Base-by-base conservation (phyloP, 2,113 vertebrate species). In the Pan troglodytes region DNA sequence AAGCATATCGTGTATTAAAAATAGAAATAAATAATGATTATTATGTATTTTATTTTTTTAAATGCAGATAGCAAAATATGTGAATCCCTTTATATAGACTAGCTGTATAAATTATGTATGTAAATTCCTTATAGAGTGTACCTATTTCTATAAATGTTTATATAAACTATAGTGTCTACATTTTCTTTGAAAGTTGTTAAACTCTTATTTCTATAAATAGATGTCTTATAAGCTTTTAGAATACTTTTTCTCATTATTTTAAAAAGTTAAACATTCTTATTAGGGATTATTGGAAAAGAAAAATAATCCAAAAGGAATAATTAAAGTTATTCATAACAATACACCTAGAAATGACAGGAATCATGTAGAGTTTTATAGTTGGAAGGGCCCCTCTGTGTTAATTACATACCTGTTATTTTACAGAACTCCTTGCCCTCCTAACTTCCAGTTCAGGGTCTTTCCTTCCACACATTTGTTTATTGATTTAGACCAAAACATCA, bases 101-200 rank as follows among this genome's bases (percentile, higher is more conserved):
- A 48, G 20, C 22, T 45, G 45, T n/a, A 17, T 67, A 25, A 52
- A 25, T 27, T 57, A 32, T 4, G 35, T 50, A 57, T 38, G 6
- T 59, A 72, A 88, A 73, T 79, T 84, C 14, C 23, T 91, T 32
- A 55, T 6, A 87, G 88, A 32, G 72, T 59, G 80, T 40, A 64
- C 16, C 8, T 90, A 2, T 75, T 80, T 67, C 18, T 86, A 38
- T 87, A 88, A 48, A 80, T 76, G 57, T 25, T 43, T 61, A 27
- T 55, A 30, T 52, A 40, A 38, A 14, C 18, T 48, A 13, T 35
- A 80, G 32, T 55, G 61, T 90, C 84, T 92, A 72, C 35, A 27
- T 90, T 95, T 97, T 81, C 50, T 48, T 93, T 86, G 57, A 90
- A 94, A 61, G 59, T 64, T 82, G 30, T 93, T 82, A 68, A 88